Evolutionary conservation across 2,888 invertebrate species (phyloP).

Genomic region (Syrista parreyssii): DNA sequence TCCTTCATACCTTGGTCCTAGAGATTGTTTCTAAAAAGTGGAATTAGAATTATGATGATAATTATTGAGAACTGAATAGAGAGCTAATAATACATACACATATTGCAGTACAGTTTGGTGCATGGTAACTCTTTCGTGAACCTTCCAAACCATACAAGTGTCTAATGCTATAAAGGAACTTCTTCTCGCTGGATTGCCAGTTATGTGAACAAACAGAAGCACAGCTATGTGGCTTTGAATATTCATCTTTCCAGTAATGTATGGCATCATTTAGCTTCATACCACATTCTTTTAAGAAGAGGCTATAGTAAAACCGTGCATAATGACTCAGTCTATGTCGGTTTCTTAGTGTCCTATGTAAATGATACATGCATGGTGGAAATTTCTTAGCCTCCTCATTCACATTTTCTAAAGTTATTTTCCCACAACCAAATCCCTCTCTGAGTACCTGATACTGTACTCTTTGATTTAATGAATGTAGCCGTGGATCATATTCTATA

Average conservation of each 20-base stretch:
- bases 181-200: conserved; percentile 74
- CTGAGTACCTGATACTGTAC: conserved; percentile 36
- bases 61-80: background rate
- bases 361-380: conserved; percentile 76
- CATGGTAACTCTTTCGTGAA: conserved; percentile 71
- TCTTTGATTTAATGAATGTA: conserved; percentile 42
- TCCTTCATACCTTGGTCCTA: conserved; percentile 69
- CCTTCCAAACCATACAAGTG: conserved; percentile 82
- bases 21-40: conserved; percentile 47
- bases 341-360: conserved; percentile 69
- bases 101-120: conserved; percentile 71
- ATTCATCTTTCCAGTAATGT: conserved; percentile 75
- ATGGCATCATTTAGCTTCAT: conserved; percentile 75
- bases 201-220: conserved; percentile 71
- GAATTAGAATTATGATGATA: background rate
- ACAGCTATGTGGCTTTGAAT: conserved; percentile 67
- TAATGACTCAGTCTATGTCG: conserved; percentile 76
- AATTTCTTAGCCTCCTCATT: conserved; percentile 66
- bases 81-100: conserved; percentile 67
- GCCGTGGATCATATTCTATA: conserved; percentile 44
- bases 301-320: conserved; percentile 74
- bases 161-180: conserved; percentile 76
- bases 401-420: conserved; percentile 60
- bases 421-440: conserved; percentile 30
- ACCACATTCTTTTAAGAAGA: conserved; percentile 79